Percentiles rank a stretch among this genome's conserved stretches.
Conservation (phyloP, 2,888 invertebrate genomes). For the Torymus aiolomorphi region DNA sequence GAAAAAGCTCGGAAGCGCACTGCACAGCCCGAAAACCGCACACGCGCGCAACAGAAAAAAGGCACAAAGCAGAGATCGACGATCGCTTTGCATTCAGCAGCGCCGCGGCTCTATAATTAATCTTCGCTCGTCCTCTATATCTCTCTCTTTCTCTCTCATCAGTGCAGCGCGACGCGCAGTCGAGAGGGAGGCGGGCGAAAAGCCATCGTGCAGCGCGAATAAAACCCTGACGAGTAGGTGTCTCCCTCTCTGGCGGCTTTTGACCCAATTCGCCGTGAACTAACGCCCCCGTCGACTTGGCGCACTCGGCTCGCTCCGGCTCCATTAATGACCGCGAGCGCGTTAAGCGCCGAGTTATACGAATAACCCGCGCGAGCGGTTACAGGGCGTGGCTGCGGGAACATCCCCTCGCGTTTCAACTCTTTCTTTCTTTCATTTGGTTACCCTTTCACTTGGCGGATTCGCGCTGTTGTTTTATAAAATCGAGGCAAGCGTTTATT, state of each 20-base stretch:
- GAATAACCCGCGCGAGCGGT: slow-evolving; percentile 15
- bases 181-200: background rate
- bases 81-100: slow-evolving; percentile 1
- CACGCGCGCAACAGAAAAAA: too few species aligned
- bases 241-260: slow-evolving; percentile 21
- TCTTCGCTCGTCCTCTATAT: background rate
- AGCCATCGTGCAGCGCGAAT: background rate
- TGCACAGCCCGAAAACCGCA: too few species aligned
- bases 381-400: slow-evolving; percentile 38
- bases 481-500: too few species aligned
- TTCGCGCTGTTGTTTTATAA: background rate
- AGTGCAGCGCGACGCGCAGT: too few species aligned
- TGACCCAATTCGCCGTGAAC: slow-evolving; percentile 45
- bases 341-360: slow-evolving; percentile 38
- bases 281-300: slow-evolving; percentile 54
- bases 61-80: background rate
- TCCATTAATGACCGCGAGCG: slow-evolving; percentile 60
- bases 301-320: slow-evolving; percentile 24
- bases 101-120: slow-evolving; percentile 30
- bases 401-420: background rate
- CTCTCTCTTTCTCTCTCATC: background rate
- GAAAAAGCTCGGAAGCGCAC: too few species aligned
- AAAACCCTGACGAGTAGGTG: background rate
- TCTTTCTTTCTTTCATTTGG: background rate
- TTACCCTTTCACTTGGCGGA: background rate